These are phyloP conservation scores for Lutjanus erythropterus DNA, from an alignment of 2,113 vertebrate genomes.

Conservation along the genomic window DNA sequence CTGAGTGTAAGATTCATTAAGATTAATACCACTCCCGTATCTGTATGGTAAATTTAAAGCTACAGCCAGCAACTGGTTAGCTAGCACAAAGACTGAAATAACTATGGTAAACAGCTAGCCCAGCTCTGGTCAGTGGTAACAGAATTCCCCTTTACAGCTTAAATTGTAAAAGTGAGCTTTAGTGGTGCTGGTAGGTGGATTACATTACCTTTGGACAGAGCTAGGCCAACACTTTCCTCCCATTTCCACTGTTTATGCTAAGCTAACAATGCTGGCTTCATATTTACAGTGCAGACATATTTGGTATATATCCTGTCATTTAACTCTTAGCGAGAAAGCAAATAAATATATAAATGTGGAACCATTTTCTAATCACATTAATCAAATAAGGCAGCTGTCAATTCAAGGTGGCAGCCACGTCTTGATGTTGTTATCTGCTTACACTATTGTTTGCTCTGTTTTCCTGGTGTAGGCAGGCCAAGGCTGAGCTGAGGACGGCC, in stretches of 20 bases:
- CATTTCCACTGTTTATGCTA: neutral
- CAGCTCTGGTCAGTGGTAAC: neutral
- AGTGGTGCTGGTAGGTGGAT: neutral
- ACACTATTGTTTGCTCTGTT: neutral
- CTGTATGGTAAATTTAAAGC: neutral
- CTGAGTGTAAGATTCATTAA: neutral
- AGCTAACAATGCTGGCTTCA: no score
- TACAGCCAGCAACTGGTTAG: neutral
- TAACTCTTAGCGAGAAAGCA: neutral
- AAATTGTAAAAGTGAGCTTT: neutral
- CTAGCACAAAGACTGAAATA: neutral
- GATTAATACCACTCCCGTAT: neutral
- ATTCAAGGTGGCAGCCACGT: neutral
- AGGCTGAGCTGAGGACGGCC: slow-evolving; percentile 87
- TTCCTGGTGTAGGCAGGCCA: slow-evolving; percentile 85
- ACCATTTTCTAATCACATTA: neutral
- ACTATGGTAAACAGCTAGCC: neutral
- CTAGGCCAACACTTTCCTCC: neutral
- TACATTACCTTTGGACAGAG: neutral
- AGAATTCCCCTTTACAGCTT: neutral
- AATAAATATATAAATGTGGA: neutral
- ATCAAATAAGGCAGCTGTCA: neutral
- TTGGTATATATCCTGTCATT: no score
- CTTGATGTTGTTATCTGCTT: neutral
- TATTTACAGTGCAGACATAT: neutral